A percentile compares a stretch with the other conserved stretches of the same genome.
phyloP scores from a whole-genome alignment of 2,113 vertebrate genomes.

The Trinectes maculatus region DNA sequence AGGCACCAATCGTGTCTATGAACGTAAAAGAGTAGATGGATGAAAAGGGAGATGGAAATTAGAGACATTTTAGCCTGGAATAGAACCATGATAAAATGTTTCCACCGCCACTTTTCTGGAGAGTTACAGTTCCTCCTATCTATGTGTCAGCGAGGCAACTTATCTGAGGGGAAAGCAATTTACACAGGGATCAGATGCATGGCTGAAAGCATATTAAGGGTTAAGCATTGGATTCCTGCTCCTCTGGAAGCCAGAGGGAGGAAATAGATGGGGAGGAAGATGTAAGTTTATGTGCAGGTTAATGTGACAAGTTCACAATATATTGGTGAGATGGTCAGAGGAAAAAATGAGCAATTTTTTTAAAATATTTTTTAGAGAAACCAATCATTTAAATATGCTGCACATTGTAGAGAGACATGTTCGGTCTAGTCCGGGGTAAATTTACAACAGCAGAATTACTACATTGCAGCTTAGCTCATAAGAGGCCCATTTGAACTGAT shows the following conservation, averaged over 20 bases:
- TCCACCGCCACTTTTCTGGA: conserved; percentile 65
- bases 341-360: conserved; percentile 21
- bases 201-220: conserved; percentile 71
- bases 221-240: conserved; percentile 62
- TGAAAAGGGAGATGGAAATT: conserved; percentile 42
- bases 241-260: conserved; percentile 44
- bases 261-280: conserved; percentile 63
- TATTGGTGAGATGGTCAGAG: conserved; percentile 43
- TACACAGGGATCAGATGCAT: conserved; percentile 77
- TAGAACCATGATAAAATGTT: conserved; percentile 73
- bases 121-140: conserved; percentile 70
- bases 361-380: conserved; percentile 16
- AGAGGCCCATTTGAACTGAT: conserved; percentile 11
- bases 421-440: conserved; percentile 22
- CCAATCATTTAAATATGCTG: conserved; percentile 35
- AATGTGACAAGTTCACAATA: conserved; percentile 55
- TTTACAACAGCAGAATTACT: background rate
- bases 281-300: conserved; percentile 55
- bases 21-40: conserved; percentile 37
- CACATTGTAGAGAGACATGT: conserved; percentile 6
- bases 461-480: no score
- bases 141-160: conserved; percentile 76
- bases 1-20: conserved; percentile 20
- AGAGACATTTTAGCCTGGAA: conserved; percentile 59
- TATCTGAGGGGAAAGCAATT: conserved; percentile 78